A percentile compares a stretch with the other conserved stretches of the same genome.
Evolutionary conservation across 2,797 vertebrate genomes (phyloP).

Genomic region (Rhodeus uyekii): DNA sequence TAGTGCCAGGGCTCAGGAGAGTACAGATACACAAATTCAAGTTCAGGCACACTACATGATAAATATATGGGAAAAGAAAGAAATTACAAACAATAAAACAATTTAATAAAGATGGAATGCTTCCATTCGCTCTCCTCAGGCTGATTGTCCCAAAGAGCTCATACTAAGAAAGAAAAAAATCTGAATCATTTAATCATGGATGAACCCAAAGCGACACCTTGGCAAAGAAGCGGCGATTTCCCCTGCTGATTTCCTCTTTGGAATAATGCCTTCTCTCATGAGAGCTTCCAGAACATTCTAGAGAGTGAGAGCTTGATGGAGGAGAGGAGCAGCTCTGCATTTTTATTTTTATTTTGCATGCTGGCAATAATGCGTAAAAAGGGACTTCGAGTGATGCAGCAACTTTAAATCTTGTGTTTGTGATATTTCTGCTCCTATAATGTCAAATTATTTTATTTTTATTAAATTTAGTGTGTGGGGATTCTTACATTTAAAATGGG

Average conservation of each 20-base stretch:
- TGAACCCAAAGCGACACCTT: background rate
- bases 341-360: background rate
- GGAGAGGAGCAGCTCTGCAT: background rate
- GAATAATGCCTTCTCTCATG: conserved; percentile 36
- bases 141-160: conserved; percentile 1
- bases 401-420: conserved; percentile 4
- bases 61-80: background rate
- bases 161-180: background rate
- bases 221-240: conserved; percentile 3
- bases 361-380: conserved; percentile 6
- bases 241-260: background rate
- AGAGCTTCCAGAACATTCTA: conserved; percentile 26
- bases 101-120: background rate
- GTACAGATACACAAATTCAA: background rate
- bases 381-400: background rate
- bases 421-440: background rate
- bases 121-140: background rate
- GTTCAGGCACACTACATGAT: background rate
- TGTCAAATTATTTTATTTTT: conserved; percentile 1
- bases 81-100: background rate
- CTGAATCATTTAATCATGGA: conserved; percentile 13
- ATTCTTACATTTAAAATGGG: conserved; percentile 2
- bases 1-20: background rate
- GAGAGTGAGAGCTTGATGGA: background rate
- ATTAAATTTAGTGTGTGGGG: too few relatives aligned